Percentiles rank a stretch among this genome's conserved stretches.
These are phyloP conservation scores for Leontocebus nigricollis DNA, from an alignment of 2,797 vertebrate species.

Conservation along the genomic window DNA sequence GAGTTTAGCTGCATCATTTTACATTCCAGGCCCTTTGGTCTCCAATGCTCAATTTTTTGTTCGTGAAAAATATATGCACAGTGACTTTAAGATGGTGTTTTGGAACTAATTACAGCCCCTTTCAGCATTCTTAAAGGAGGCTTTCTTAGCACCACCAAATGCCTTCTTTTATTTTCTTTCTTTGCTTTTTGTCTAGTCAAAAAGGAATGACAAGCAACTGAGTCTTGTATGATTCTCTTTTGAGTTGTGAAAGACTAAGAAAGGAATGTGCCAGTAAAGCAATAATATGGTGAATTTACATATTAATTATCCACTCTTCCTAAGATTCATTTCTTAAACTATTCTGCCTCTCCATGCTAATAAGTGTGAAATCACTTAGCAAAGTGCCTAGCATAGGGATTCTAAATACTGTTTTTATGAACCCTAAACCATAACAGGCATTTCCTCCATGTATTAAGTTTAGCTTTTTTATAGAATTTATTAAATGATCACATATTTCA, in stretches of 20 bases:
- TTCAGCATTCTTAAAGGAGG: slow-evolving; percentile 49
- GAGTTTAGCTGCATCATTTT: slow-evolving; percentile 76
- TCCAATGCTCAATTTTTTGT: slow-evolving; percentile 71
- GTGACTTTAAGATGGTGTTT: slow-evolving; percentile 70
- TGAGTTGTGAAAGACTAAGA: slow-evolving; percentile 58
- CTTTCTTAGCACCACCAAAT: slow-evolving; percentile 67
- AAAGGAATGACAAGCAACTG: slow-evolving; percentile 68
- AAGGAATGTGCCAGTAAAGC: slow-evolving; percentile 68
- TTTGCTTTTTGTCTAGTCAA: slow-evolving; percentile 66
- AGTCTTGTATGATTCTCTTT: slow-evolving; percentile 63
- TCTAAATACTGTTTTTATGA: slow-evolving; percentile 26
- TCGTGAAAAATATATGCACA: slow-evolving; percentile 62
- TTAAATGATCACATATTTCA: neutral
- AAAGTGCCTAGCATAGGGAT: neutral
- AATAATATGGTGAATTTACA: slow-evolving; percentile 43
- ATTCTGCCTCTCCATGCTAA: neutral
- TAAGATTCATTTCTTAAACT: slow-evolving; percentile 40
- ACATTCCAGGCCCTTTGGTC: slow-evolving; percentile 69
- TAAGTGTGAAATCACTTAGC: neutral
- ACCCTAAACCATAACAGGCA: neutral
- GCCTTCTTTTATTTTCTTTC: slow-evolving; percentile 44
- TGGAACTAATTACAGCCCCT: slow-evolving; percentile 67
- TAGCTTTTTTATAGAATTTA: neutral
- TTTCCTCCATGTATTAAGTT: neutral
- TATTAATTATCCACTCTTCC: slow-evolving; percentile 48